phyloP scores from a whole-genome alignment of 2,888 invertebrate species.

The Malthinus seriepunctatus region DNA sequence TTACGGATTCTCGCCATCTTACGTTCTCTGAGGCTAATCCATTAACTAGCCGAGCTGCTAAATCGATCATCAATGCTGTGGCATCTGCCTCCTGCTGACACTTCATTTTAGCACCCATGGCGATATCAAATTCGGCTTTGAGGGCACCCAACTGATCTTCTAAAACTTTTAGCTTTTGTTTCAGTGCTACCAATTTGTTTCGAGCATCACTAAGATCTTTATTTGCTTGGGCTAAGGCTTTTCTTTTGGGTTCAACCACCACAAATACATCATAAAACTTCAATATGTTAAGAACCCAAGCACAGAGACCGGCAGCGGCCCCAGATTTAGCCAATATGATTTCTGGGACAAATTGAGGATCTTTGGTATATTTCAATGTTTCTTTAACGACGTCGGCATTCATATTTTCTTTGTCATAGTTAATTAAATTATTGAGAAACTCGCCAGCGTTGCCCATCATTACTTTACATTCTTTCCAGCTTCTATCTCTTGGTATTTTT shows the following conservation, averaged over 20 bases:
- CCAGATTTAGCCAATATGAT: slow-evolving; percentile 83
- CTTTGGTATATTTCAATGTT: slow-evolving; percentile 63
- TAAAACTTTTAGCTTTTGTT: slow-evolving; percentile 71
- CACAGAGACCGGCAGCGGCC: slow-evolving; percentile 91
- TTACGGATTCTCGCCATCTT: slow-evolving; percentile 69
- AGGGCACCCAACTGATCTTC: slow-evolving; percentile 78
- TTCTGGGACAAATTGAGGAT: slow-evolving; percentile 82
- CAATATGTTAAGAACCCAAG: slow-evolving; percentile 93
- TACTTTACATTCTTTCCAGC: slow-evolving; percentile 88
- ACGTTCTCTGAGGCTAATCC: slow-evolving; percentile 92
- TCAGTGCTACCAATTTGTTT: slow-evolving; percentile 76
- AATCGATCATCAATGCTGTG: slow-evolving; percentile 84
- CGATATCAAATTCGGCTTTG: slow-evolving; percentile 83
- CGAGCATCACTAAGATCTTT: slow-evolving; percentile 81
- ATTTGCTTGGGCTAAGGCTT: slow-evolving; percentile 84
- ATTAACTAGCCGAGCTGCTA: slow-evolving; percentile 90
- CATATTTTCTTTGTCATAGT: slow-evolving; percentile 94
- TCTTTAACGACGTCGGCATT: slow-evolving; percentile 86
- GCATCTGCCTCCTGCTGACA: slow-evolving; percentile 93
- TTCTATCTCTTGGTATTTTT: slow-evolving; percentile 84
- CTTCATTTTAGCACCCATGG: slow-evolving; percentile 82
- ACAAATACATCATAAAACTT: slow-evolving; percentile 89
- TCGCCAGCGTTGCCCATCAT: slow-evolving; percentile 91
- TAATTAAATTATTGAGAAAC: slow-evolving; percentile 79
- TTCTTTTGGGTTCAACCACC: slow-evolving; percentile 89